Base-by-base conservation (phyloP, 2,888 invertebrate genomes). In the Anticlea derivata region DNA sequence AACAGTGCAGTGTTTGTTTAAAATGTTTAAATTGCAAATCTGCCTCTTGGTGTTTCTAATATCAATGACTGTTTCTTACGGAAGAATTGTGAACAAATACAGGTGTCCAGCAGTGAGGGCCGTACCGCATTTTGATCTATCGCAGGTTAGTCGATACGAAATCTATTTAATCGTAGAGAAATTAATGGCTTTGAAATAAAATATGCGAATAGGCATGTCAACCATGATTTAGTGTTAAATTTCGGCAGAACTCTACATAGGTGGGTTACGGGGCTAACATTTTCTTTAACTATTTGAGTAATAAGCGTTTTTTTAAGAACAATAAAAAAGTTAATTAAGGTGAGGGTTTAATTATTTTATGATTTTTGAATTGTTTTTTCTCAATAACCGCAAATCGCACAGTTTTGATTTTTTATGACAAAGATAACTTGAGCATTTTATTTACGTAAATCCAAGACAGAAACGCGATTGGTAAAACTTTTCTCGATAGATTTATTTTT, bases 71-170 rank as follows among this genome's bases (percentile, higher is more conserved):
- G 51, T 61, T 26, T 66, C 66, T 43, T 63, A 66, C 17, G 75
- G 73, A 24, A 85, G 73, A 64, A 86, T 88, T 61, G 81, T 92
- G 27, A 93, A 94, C 66, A 94, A 94, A 76, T 92, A 94, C 68
- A 94, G 94, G 76, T 95, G 95, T 68, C 95, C 95, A 0, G 92
- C 93, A 92, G 96, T 96, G 56, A 94, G 94, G 78, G 95, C 95
- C 8, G 94, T 94, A 40, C 92, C 94, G 30, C 95, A 96, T 86
- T 96, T 96, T 73, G 94, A 96, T 87, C 87, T 96, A 64, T 91
- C 94, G 60, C 92, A 93, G 86, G 96, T 95, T 54, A 59, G 78
- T 72, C 6, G 31, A 51, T 44, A 39, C 46, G 33, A 38, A 37
- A 48, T 49, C 12, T 29, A 48, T 44, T n/a, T 53, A 52, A 57